A percentile compares a stretch with the other conserved stretches of the same genome.
Evolutionary conservation across 30 jellyfish, hydroid and myxozoan species (phyloP).

Genomic region (Aurelia sp.): DNA sequence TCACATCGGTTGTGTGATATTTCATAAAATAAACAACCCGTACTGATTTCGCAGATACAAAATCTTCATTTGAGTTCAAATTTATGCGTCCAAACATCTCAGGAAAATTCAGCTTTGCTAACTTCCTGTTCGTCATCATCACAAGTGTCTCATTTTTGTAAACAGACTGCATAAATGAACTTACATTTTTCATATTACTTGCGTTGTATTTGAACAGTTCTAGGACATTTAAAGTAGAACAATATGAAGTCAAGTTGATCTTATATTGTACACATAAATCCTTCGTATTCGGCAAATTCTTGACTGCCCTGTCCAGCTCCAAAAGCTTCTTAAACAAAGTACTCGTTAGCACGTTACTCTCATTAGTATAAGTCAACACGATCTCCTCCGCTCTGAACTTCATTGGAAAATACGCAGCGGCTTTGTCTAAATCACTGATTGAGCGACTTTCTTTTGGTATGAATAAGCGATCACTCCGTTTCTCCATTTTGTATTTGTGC

Average conservation of each 20-base stretch:
- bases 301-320: constrained; percentile 45
- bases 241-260: background rate
- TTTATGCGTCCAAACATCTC: constrained; percentile 61
- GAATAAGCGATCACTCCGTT: constrained; percentile 73
- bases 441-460: constrained; percentile 89
- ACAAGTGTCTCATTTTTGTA: constrained; percentile 21
- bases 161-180: constrained; percentile 35
- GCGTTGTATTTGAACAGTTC: constrained; percentile 57
- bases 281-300: constrained; percentile 30
- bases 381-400: constrained; percentile 79
- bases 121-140: constrained; percentile 66
- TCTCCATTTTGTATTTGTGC: constrained; percentile 61
- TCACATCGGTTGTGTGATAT: constrained; percentile 61
- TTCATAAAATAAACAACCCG: constrained; percentile 72
- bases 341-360: constrained; percentile 38
- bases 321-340: constrained; percentile 57
- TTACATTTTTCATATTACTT: constrained; percentile 33
- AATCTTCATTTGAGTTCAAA: constrained; percentile 25
- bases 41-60: constrained; percentile 75
- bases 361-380: constrained; percentile 19
- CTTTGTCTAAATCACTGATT: constrained; percentile 71
- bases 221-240: constrained; percentile 44
- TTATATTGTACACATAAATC: constrained; percentile 53
- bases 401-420: constrained; percentile 57
- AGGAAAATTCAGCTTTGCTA: constrained; percentile 68